A percentile compares a stretch with the other conserved stretches of the same genome.
Conservation (phyloP, 2,888 invertebrate genomes). For the Pollenia griseotomentosa region DNA sequence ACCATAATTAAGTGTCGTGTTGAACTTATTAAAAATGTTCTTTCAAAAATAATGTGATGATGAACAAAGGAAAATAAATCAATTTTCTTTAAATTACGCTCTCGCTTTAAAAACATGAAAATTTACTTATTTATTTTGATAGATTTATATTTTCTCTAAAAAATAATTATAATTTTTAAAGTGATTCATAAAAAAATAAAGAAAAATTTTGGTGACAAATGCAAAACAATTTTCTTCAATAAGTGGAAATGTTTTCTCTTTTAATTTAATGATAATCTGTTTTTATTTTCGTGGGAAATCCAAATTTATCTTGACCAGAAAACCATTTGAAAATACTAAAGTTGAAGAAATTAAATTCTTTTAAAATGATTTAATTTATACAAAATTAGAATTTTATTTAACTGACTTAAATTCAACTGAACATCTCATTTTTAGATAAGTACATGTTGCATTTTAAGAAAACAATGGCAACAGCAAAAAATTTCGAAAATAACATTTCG, state of each 20-base stretch:
- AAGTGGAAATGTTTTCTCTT: slow-evolving; percentile 21
- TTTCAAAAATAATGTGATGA: too few relatives aligned
- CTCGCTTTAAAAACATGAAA: not conserved
- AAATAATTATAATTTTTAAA: not conserved
- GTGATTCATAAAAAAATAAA: slow-evolving; percentile 35
- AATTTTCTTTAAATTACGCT: not conserved
- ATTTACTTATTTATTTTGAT: not conserved
- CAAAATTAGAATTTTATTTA: slow-evolving; percentile 45
- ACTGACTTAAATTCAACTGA: slow-evolving; percentile 7
- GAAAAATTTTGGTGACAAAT: slow-evolving; percentile 30
- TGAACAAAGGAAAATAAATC: too few relatives aligned
- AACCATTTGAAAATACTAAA: not conserved
- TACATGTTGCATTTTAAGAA: slow-evolving; percentile 32
- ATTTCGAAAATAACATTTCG: slow-evolving; percentile 36
- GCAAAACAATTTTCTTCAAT: not conserved
- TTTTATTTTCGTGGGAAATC: slow-evolving; percentile 36
- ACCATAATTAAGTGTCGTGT: too few relatives aligned
- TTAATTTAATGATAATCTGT: not conserved
- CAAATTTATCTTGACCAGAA: slow-evolving; percentile 7
- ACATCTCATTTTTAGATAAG: slow-evolving; percentile 16
- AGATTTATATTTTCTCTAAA: not conserved
- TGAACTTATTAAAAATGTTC: too few relatives aligned
- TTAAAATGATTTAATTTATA: slow-evolving; percentile 51
- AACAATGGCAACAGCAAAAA: slow-evolving; percentile 1
- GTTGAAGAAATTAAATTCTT: slow-evolving; percentile 29